These are phyloP conservation scores for Pseudanteris insignis DNA, from an alignment of 2,888 invertebrate species.

Conservation along the genomic window DNA sequence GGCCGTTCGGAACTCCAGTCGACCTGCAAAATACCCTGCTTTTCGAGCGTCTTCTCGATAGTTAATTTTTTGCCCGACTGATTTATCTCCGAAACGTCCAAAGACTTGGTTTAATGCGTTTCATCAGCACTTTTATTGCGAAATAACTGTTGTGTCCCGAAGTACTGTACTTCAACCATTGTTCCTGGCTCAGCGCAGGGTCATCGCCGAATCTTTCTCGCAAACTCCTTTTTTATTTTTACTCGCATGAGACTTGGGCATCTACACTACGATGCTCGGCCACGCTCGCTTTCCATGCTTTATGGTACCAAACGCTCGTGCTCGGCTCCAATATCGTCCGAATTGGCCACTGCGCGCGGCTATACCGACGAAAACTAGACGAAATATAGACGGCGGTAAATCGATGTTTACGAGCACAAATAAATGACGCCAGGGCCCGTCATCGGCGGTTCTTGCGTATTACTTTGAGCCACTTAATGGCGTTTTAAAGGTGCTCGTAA, in stretches of 20 bases:
- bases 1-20: background rate
- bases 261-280: no score
- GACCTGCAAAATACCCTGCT: slow-evolving; percentile 7
- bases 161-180: slow-evolving; percentile 34
- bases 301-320: no score
- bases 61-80: slow-evolving; percentile 19
- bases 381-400: slow-evolving; percentile 48
- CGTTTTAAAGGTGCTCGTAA: slow-evolving; percentile 60
- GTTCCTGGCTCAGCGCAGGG: slow-evolving; percentile 18
- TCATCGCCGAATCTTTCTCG: slow-evolving; percentile 51
- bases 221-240: slow-evolving; percentile 28
- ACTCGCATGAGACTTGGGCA: no score
- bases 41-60: slow-evolving; percentile 15
- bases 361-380: slow-evolving; percentile 8
- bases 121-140: slow-evolving; percentile 51
- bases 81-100: slow-evolving; percentile 33
- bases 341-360: no score
- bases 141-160: slow-evolving; percentile 50
- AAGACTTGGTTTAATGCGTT: slow-evolving; percentile 32
- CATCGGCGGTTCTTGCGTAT: no score
- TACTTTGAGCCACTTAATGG: slow-evolving; percentile 61
- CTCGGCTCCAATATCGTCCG: no score
- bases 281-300: slow-evolving; percentile 12
- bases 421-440: slow-evolving; percentile 58
- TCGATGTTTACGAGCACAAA: slow-evolving; percentile 63